Conservation (phyloP, 2,113 vertebrate genomes). For the Ameiurus melas region DNA sequence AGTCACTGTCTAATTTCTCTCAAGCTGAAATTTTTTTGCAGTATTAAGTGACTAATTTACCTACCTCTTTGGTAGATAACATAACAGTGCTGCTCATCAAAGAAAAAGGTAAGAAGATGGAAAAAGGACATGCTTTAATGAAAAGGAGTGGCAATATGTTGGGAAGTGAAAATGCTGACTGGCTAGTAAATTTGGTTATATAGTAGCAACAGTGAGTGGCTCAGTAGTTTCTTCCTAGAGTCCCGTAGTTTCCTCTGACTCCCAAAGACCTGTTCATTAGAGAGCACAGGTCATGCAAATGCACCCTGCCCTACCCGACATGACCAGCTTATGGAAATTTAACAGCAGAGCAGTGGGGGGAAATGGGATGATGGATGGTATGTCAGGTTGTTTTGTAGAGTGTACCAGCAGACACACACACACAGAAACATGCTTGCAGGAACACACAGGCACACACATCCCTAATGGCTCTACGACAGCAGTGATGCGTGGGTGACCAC, state of each 20-base stretch:
- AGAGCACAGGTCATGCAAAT: constrained; percentile 49
- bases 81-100: not conserved
- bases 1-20: not conserved
- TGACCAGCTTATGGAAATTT: constrained; percentile 54
- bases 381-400: constrained; percentile 45
- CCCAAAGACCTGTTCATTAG: constrained; percentile 51
- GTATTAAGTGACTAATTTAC: not conserved
- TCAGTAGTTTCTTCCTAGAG: constrained; percentile 24
- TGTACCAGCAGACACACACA: constrained; percentile 32
- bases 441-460: constrained; percentile 38
- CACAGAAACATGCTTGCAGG: constrained; percentile 32
- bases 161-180: not conserved
- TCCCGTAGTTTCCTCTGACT: constrained; percentile 19
- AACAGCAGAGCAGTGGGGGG: constrained; percentile 47
- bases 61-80: not conserved
- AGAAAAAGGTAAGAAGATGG: not conserved
- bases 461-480: constrained; percentile 51
- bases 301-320: constrained; percentile 47
- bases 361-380: constrained; percentile 55
- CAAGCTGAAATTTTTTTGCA: not conserved
- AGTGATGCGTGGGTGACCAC: constrained; percentile 44
- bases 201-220: constrained; percentile 11
- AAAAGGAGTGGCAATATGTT: not conserved
- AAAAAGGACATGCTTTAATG: not conserved
- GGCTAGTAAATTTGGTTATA: not conserved